phyloP scores from a whole-genome alignment of 1,140 invertebrate genomes.

The Tetranychus urticae region DNA sequence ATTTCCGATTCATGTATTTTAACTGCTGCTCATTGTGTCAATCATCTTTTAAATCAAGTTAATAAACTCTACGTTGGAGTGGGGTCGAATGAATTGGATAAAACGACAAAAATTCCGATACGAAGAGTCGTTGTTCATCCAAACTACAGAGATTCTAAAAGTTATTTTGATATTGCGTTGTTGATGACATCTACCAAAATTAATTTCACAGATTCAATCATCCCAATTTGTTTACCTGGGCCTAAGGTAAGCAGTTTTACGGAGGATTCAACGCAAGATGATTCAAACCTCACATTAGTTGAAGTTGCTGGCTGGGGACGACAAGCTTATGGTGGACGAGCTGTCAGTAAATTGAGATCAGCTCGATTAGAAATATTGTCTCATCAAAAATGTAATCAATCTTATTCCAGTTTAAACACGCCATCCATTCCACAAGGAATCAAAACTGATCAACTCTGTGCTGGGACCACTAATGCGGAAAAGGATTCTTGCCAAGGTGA shows the following conservation, averaged over 20 bases:
- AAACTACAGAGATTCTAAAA: neutral
- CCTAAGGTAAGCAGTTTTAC: neutral
- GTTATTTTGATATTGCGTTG: constrained; percentile 6
- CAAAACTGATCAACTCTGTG: constrained; percentile 40
- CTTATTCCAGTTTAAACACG: constrained; percentile 54
- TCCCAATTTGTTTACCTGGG: constrained; percentile 1
- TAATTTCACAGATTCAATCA: neutral
- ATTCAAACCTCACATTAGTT: neutral
- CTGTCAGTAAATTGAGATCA: constrained; percentile 62
- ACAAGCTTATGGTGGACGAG: constrained; percentile 31
- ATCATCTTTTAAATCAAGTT: neutral
- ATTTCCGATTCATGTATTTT: constrained; percentile 43
- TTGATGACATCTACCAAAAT: neutral
- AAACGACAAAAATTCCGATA: neutral
- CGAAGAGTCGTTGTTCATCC: neutral
- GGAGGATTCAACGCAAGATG: neutral
- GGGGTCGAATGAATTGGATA: neutral
- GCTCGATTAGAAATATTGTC: constrained; percentile 71
- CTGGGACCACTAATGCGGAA: constrained; percentile 65
- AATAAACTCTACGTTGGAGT: neutral
- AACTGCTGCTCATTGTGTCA: constrained; percentile 18
- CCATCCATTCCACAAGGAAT: constrained; percentile 34
- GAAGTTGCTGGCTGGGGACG: constrained; percentile 8
- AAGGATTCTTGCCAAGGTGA: constrained; percentile 62
- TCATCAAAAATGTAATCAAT: constrained; percentile 58